A percentile compares a stretch with the other conserved stretches of the same genome.
Conservation (phyloP, 2,797 vertebrate species). For the Microchirus variegatus region DNA sequence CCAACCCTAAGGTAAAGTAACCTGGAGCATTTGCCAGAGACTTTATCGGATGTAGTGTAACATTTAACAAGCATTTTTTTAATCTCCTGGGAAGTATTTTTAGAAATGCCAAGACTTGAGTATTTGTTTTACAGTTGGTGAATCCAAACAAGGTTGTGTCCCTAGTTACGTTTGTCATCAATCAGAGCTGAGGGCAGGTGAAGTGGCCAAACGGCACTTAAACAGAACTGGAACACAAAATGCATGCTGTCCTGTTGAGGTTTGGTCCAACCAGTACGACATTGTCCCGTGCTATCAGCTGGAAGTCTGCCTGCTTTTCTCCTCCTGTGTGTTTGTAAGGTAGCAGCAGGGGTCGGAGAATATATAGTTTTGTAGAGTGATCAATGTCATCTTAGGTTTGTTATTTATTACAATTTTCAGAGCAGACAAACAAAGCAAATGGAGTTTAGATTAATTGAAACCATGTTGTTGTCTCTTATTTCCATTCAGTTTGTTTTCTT, state of each 20-base stretch:
- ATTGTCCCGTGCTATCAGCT: background rate
- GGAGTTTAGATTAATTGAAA: background rate
- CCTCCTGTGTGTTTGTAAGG: background rate
- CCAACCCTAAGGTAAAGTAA: too few relatives aligned
- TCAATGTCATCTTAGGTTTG: background rate
- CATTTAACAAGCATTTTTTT: too few relatives aligned
- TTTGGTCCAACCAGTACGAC: background rate
- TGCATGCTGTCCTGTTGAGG: background rate
- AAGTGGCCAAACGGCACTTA: too few relatives aligned
- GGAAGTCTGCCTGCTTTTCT: background rate
- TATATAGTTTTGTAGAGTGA: background rate
- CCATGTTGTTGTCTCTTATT: background rate
- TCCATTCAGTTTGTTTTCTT: slow-evolving; percentile 6
- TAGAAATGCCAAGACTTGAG: too few relatives aligned
- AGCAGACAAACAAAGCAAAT: background rate
- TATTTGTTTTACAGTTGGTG: too few relatives aligned
- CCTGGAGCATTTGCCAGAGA: too few relatives aligned
- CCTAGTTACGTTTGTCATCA: too few relatives aligned
- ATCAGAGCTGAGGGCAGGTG: too few relatives aligned
- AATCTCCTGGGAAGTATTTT: too few relatives aligned
- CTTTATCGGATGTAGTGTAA: too few relatives aligned
- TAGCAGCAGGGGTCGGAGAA: background rate
- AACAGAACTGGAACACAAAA: background rate
- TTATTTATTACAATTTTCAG: background rate
- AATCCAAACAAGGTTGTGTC: too few relatives aligned